These are phyloP conservation scores for Caenorhabditis sp. DNA, from an alignment of 2,888 invertebrate species.

Conservation along the genomic window DNA sequence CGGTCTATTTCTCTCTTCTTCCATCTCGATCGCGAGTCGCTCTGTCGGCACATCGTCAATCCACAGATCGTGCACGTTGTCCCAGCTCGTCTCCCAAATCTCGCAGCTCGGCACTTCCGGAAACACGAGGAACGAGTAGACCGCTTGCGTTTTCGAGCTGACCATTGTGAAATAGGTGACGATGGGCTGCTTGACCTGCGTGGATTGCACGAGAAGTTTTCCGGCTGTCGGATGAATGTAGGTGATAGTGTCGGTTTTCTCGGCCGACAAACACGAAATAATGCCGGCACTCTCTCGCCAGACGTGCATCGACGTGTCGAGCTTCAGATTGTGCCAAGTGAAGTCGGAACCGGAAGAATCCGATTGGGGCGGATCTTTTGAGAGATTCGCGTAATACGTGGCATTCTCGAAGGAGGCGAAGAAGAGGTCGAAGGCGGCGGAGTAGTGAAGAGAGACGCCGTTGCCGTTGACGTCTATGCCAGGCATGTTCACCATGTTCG, in stretches of 20 bases:
- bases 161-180: conserved; percentile 19
- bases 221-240: conserved; percentile 23
- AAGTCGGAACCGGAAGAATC: too few relatives aligned
- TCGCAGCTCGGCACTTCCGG: conserved; percentile 33
- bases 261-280: conserved; percentile 23
- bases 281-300: conserved; percentile 51
- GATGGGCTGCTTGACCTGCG: neutral
- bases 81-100: conserved; percentile 50
- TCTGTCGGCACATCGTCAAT: conserved; percentile 60
- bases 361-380: too few relatives aligned
- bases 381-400: conserved; percentile 26
- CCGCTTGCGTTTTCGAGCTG: conserved; percentile 35
- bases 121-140: conserved; percentile 42
- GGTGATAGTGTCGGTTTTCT: neutral
- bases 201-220: conserved; percentile 20
- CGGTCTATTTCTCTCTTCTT: neutral
- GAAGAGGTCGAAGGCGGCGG: conserved; percentile 39
- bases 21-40: conserved; percentile 23
- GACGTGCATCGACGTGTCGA: conserved; percentile 17
- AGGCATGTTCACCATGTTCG: conserved; percentile 49
- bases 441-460: conserved; percentile 58
- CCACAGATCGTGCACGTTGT: conserved; percentile 56
- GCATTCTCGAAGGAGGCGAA: conserved; percentile 54
- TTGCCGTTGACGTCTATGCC: conserved; percentile 12
- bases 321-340: conserved; percentile 27